Evolutionary conservation across 2,888 invertebrate genomes (phyloP), one percentile per base, ranked within the genome.

Genomic region (Drosophila barbarae): DNA sequence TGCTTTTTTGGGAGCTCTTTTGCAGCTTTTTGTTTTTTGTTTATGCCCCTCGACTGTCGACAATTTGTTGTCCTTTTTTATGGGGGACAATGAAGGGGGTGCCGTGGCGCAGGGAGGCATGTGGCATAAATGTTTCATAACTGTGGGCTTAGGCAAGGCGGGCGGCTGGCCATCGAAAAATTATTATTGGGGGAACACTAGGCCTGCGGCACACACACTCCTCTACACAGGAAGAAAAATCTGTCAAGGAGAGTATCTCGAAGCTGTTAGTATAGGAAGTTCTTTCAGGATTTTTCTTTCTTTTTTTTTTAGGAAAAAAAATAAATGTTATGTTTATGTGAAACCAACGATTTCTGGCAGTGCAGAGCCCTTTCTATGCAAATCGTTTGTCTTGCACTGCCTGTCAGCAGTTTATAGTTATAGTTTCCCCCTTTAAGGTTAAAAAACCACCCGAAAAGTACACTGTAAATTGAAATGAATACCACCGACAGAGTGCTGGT

Each of bases 11-110:
- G 15, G 15, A 18, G 35, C 46, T 34, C n/a, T 35, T 15, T n/a
- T 21, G 49, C 49, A 15, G 35, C 46, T 39, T 21, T 36, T 41
- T 67, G 44, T 46, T 56, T 57, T 63, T 49, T 71, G 54, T 63
- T 65, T 66, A 65, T 64, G 64, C 69, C 69, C 61, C 68, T 71
- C 64, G 67, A 65, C 77, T 66, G 73, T 73, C 75, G 78, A 79
- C 78, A 84, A 79, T 84, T 79, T 79, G 79, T 79, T 79, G 84
- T 80, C 72, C 84, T 80, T 79, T 80, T 79, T 84, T 83, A 80
- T 75, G 73, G 68, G 68, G 71, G 66, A 74, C 78, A 74, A 72
- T 70, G 64, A 63, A 61, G 44, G 56, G 56, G 21, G 30, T 44
- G 18, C 18, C 7, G n/a, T 23, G 32, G 13, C 9, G 56, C 15